Evolutionary conservation across 2,797 vertebrate genomes (phyloP), one percentile per base, ranked within the genome.

Genomic region (Mionectes olivaceus): DNA sequence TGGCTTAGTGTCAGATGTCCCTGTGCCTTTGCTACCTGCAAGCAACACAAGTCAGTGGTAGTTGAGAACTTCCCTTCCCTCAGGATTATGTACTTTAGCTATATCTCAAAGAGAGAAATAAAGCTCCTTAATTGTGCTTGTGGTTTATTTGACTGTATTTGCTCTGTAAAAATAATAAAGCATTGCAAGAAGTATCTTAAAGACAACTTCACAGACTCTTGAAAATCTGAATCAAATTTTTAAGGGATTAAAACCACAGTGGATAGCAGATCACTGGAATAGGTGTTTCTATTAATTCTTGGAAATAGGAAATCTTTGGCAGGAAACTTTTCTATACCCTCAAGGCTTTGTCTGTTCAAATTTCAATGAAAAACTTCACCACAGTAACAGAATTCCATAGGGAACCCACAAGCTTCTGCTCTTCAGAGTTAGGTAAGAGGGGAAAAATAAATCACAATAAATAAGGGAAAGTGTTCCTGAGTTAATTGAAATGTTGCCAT

Each of bases 401-500:
- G 81, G 90, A 95, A 89, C 23, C 30, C 25, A 41, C 43, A 77
- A 74, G n/a, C 22, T 56, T 67, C 44, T 60, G 57, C 41, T 93
- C 33, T 81, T 69, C 55, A 93, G 60, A 50, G 83, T 64, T 37
- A 89, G 64, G 70, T 93, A 91, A 56, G 53, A 70, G 7, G 41
- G 11, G 19, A 18, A 75, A 80, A 93, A 81, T 49, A 89, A 83
- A 71, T 79, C 73, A 61, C 46, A 80, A 71, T 61, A 82, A 94
- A 80, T 68, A 65, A 70, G 27, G 30, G 13, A 61, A 75, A 87
- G 55, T 27, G 87, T 88, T 91, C 32, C 55, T 19, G 44, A 95
- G 41, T 80, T 95, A 87, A 94, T 95, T 87, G 64, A 87, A 95
- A 87, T 23, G 23, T 37, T 71, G 32, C 56, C 77, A 41, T 73